phyloP scores from a whole-genome alignment of 1,140 invertebrate species.

The Drosophila athabasca region DNA sequence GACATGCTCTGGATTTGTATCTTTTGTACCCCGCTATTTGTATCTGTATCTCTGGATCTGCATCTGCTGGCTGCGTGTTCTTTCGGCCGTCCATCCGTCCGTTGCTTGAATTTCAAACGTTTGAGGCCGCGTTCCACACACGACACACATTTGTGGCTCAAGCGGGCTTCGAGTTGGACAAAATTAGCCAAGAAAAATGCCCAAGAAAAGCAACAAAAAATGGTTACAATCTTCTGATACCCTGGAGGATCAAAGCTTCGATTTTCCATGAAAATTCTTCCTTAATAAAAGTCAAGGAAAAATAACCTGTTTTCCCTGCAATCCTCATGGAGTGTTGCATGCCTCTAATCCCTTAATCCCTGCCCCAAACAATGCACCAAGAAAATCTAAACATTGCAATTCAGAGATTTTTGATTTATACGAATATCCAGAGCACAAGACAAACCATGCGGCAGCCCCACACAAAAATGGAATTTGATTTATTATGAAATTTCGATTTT shows the following conservation, averaged over 20 bases:
- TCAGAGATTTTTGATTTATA: conserved; percentile 53
- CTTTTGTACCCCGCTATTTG: not conserved
- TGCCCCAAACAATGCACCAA: conserved; percentile 35
- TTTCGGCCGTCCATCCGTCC: too few relatives aligned
- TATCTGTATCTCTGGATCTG: conserved; percentile 15
- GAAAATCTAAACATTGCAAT: conserved; percentile 52
- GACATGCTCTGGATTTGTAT: conserved; percentile 44
- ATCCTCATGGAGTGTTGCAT: not conserved
- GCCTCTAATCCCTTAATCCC: conserved; percentile 58
- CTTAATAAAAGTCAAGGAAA: too few relatives aligned
- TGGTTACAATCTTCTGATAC: too few relatives aligned
- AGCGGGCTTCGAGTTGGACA: conserved; percentile 7
- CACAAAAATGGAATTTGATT: conserved; percentile 53
- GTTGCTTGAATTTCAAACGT: conserved; percentile 57
- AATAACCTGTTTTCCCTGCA: conserved; percentile 23
- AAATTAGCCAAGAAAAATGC: too few relatives aligned
- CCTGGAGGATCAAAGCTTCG: too few relatives aligned
- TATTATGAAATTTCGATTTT: conserved; percentile 66
- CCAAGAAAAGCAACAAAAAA: too few relatives aligned
- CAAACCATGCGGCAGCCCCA: conserved; percentile 39
- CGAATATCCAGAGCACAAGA: conserved; percentile 43
- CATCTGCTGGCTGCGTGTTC: conserved; percentile 30
- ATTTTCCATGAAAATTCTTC: too few relatives aligned
- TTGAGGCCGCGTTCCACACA: conserved; percentile 24
- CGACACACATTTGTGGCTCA: conserved; percentile 43